phyloP scores from a whole-genome alignment of 2,797 vertebrate species.

The Poeciliopsis gracilis region DNA sequence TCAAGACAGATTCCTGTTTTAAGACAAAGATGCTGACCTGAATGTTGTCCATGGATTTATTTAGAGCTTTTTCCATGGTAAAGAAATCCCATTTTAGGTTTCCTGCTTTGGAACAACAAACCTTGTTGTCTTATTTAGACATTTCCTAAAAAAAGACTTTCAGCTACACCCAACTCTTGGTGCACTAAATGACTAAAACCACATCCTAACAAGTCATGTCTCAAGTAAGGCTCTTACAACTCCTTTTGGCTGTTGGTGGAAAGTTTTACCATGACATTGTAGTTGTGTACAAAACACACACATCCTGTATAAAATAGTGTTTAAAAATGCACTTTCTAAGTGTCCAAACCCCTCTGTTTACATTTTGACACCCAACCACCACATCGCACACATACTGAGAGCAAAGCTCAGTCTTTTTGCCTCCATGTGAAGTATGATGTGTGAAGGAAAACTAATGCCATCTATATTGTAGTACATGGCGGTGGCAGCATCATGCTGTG shows the following conservation, averaged over 20 bases:
- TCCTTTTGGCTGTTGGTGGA: slow-evolving; percentile 4
- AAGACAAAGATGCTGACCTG: background rate
- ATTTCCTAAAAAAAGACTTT: slow-evolving; percentile 10
- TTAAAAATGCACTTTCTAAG: background rate
- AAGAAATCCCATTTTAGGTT: background rate
- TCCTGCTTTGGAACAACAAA: background rate
- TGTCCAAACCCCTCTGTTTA: background rate
- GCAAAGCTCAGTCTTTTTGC: background rate
- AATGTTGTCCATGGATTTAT: slow-evolving; percentile 2
- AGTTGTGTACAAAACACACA: slow-evolving; percentile 1
- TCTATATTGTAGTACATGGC: background rate
- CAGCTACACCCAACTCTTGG: slow-evolving; percentile 14
- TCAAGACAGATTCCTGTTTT: background rate
- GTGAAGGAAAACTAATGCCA: background rate
- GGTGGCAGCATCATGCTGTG: background rate
- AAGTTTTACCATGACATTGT: slow-evolving; percentile 24
- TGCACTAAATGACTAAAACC: slow-evolving; percentile 1
- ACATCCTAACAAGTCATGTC: slow-evolving; percentile 9
- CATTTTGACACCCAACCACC: background rate
- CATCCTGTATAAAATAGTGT: background rate
- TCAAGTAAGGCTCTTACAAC: slow-evolving; percentile 1
- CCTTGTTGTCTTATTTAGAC: slow-evolving; percentile 8
- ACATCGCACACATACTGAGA: background rate
- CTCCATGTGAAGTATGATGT: background rate
- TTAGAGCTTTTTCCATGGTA: background rate